A percentile compares a stretch with the other conserved stretches of the same genome.
Evolutionary conservation across 2,113 vertebrate species (phyloP).

Genomic region (Lepus americanus): DNA sequence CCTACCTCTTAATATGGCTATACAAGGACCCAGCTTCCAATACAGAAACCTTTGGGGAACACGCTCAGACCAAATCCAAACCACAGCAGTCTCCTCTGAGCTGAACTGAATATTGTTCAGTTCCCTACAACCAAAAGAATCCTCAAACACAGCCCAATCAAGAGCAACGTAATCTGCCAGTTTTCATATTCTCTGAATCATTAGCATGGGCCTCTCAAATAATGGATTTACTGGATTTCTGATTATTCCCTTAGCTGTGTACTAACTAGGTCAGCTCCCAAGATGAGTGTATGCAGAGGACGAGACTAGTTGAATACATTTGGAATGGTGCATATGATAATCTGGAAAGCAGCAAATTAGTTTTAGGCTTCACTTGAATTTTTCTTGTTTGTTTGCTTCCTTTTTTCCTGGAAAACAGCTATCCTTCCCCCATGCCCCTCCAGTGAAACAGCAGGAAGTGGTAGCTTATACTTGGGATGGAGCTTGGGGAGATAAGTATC

Average conservation of each 20-base stretch:
- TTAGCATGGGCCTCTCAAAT: not conserved
- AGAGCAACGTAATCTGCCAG: not conserved
- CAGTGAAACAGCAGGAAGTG: constrained; percentile 15
- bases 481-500: constrained; percentile 19
- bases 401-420: not conserved
- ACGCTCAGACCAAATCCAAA: too few species aligned
- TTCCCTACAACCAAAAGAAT: constrained; percentile 19
- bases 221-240: constrained; percentile 17
- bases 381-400: not conserved
- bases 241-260: constrained; percentile 22
- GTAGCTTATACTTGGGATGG: not conserved
- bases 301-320: not conserved
- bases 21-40: too few species aligned
- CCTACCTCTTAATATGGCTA: too few species aligned
- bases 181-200: constrained; percentile 54
- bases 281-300: not conserved
- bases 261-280: constrained; percentile 49
- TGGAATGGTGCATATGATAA: not conserved
- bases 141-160: not conserved
- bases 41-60: too few species aligned
- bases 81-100: not conserved
- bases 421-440: not conserved
- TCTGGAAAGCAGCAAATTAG: not conserved
- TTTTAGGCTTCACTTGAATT: not conserved
- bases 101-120: not conserved